A percentile compares a stretch with the other conserved stretches of the same genome.
These are phyloP conservation scores for Meta bourneti DNA, from an alignment of 2,888 invertebrate genomes.

Conservation along the genomic window DNA sequence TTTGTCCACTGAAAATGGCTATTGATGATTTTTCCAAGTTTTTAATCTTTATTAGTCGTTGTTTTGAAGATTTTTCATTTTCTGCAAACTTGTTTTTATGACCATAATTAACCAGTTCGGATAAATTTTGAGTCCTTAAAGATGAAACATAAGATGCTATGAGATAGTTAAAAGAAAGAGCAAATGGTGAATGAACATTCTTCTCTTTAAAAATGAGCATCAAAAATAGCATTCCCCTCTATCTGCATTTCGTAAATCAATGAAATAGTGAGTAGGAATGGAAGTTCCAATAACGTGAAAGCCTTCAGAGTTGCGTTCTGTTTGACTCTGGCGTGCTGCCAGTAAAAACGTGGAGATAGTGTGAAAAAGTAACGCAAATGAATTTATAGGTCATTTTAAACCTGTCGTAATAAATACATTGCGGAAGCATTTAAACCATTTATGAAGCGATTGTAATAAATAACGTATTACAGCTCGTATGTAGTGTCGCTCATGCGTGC, in stretches of 20 bases:
- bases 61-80: too few relatives aligned
- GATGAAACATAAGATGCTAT: not conserved
- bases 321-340: slow-evolving; percentile 5
- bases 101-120: too few relatives aligned
- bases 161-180: not conserved
- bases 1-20: too few relatives aligned
- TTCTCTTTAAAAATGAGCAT: not conserved
- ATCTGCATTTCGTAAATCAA: not conserved
- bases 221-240: not conserved
- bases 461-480: too few relatives aligned
- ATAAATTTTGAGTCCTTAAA: not conserved
- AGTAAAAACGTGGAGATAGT: slow-evolving; percentile 1
- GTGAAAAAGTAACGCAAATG: slow-evolving; percentile 11
- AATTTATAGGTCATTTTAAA: slow-evolving; percentile 15
- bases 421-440: too few relatives aligned
- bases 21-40: too few relatives aligned
- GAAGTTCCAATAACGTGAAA: not conserved
- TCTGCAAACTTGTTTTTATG: too few relatives aligned
- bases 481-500: too few relatives aligned
- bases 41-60: too few relatives aligned
- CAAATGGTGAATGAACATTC: not conserved
- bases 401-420: slow-evolving; percentile 16
- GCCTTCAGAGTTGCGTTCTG: not conserved
- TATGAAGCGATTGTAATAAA: too few relatives aligned
- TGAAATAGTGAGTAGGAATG: not conserved